Percentiles rank a stretch among this genome's conserved stretches.
Evolutionary conservation across 64 coral and sea anemone genomes (phyloP).

Genomic region (Montipora sp.): DNA sequence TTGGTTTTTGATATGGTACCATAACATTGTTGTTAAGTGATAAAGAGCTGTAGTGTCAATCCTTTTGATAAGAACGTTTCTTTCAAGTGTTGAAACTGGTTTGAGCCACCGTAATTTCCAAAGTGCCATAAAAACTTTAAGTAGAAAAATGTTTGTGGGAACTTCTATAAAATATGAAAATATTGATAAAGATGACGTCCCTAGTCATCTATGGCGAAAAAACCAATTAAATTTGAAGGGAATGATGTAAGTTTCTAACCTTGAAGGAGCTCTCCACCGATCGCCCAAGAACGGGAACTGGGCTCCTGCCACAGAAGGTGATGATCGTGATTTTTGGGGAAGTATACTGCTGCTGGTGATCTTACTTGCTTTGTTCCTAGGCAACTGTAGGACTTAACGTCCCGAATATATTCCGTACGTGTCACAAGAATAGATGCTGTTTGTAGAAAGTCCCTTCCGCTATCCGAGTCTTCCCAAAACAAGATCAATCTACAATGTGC

Average conservation of each 20-base stretch:
- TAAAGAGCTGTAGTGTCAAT: too few relatives aligned
- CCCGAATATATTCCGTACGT: conserved; percentile 1
- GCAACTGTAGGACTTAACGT: conserved; percentile 57
- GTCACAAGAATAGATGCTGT: conserved; percentile 53
- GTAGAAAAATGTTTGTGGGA: too few relatives aligned
- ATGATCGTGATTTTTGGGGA: conserved; percentile 58
- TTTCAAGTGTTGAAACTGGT: too few relatives aligned
- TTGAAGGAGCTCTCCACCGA: conserved; percentile 76
- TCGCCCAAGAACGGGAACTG: conserved; percentile 51
- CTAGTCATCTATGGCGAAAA: not conserved
- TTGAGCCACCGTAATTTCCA: too few relatives aligned
- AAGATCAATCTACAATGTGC: conserved; percentile 58
- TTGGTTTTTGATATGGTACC: too few relatives aligned
- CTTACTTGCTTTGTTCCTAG: conserved; percentile 44
- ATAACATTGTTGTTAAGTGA: too few relatives aligned
- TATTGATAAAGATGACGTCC: too few relatives aligned
- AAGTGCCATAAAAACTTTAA: too few relatives aligned
- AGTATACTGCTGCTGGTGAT: conserved; percentile 64
- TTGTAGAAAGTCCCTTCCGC: conserved; percentile 55
- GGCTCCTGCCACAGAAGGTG: conserved; percentile 84
- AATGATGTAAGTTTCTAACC: not conserved
- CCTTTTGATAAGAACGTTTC: too few relatives aligned
- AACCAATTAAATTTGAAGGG: not conserved
- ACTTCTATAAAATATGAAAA: too few relatives aligned
- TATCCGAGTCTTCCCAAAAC: conserved; percentile 80